Conservation (phyloP, 2,797 vertebrate species). For the Pygocentrus nattereri region DNA sequence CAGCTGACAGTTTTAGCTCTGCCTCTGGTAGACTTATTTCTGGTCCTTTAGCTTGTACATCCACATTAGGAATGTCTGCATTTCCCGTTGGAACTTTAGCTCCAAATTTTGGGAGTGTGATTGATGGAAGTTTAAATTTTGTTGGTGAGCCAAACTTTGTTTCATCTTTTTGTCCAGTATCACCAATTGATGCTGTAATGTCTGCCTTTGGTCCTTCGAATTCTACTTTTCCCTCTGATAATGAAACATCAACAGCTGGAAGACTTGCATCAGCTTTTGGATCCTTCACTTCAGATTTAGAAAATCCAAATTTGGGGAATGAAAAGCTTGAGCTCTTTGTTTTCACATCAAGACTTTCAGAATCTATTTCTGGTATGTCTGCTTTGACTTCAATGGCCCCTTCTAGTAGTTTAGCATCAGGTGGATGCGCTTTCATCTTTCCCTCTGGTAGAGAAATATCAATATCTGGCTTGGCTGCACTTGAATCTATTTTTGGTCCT, state of each 20-base stretch:
- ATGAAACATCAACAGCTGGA: conserved; percentile 38
- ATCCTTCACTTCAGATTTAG: conserved; percentile 27
- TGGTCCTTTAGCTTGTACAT: conserved; percentile 45
- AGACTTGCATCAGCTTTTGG: conserved; percentile 43
- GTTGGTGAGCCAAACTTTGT: conserved; percentile 69
- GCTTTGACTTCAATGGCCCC: not conserved
- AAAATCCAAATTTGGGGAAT: conserved; percentile 27
- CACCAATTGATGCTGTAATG: conserved; percentile 40
- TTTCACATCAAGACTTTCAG: conserved; percentile 35
- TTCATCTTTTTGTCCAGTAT: conserved; percentile 34
- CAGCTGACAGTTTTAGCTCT: accelerated
- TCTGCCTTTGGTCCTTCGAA: conserved; percentile 41
- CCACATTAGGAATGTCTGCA: not conserved
- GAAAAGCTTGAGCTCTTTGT: conserved; percentile 44
- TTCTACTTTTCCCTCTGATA: conserved; percentile 35
- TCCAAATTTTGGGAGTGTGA: conserved; percentile 59
- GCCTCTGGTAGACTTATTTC: accelerated
- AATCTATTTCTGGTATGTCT: conserved; percentile 21
- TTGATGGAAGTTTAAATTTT: conserved; percentile 55
- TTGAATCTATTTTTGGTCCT: conserved; percentile 36
- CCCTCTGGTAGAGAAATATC: conserved; percentile 49
- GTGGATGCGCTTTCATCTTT: conserved; percentile 32
- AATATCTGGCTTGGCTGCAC: conserved; percentile 40
- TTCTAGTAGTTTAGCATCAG: conserved; percentile 48
- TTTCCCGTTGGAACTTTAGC: conserved; percentile 30